Base-by-base conservation (phyloP, 2,797 vertebrate genomes). In the Gymnothorax reevesii region DNA sequence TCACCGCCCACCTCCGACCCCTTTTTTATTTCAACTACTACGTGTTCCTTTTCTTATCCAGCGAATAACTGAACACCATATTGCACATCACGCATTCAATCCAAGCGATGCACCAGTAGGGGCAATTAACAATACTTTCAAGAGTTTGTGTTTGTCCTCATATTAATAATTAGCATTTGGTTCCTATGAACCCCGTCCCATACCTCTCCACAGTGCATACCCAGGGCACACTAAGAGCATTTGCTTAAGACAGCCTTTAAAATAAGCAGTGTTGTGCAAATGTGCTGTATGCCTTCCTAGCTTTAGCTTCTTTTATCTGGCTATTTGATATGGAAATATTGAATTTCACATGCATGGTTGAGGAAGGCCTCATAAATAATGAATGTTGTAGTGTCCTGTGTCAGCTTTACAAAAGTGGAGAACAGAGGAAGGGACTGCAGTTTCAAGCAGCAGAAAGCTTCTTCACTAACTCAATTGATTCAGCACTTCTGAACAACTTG, bases 311-410 rank as follows among this genome's bases (percentile, higher is more conserved):
- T 88, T 88, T 88, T 87, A 86, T 89, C 84, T 88, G 86, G 85
- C 80, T 88, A 88, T 89, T 89, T 88, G 85, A 89, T 89, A 87
- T 89, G 87, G 89, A 88, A 85, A 87, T 90, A 87, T 87, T 52
- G 89, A 89, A 89, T 87, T 89, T 83, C 87, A 89, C 86, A 88
- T 86, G 87, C 83, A 17, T 84, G 83, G 87, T 87, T 85, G 88
- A 86, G 86, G 89, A 86, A 69, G 12, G 25, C 62, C 75, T 89
- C 64, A 90, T 92, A 83, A 88, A 91, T 92, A 90, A 92, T 92
- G 87, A 64, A 91, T 84, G 75, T 54, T 88, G 80, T 87, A 85
- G 88, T 89, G 42, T 92, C 90, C 89, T 87, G 87, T 90, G 82
- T 86, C 90, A 87, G 90, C 84, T 89, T 89, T 89, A 89, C 85